phyloP scores from a whole-genome alignment of 2,888 invertebrate genomes.

The Phortica magna region DNA sequence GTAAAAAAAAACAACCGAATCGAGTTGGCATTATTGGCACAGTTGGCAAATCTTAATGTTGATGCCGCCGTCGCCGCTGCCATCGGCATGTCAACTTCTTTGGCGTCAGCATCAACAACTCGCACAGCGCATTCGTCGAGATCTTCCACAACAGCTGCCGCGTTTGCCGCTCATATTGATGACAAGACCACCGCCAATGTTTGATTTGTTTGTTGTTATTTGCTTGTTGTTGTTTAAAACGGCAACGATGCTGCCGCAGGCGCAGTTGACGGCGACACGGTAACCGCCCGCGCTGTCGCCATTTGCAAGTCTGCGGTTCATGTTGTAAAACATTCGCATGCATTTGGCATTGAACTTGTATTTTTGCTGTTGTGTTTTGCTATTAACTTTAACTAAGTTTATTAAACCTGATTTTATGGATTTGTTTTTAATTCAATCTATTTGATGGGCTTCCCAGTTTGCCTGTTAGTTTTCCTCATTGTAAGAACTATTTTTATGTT shows the following conservation, averaged over 20 bases:
- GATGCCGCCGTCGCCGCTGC: not conserved
- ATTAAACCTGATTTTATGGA: not conserved
- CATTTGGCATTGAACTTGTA: conserved; percentile 7
- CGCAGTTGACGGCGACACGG: not conserved
- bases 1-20: conserved; percentile 21
- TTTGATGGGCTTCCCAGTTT: too few relatives aligned
- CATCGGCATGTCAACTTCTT: conserved; percentile 11
- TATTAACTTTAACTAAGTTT: not conserved
- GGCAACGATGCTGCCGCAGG: not conserved
- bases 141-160: not conserved
- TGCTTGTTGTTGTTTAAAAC: not conserved
- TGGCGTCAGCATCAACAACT: conserved; percentile 21
- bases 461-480: too few relatives aligned
- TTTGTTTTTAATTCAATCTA: too few relatives aligned
- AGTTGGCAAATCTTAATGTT: conserved; percentile 27
- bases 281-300: not conserved
- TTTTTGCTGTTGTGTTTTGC: not conserved
- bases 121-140: not conserved
- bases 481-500: too few relatives aligned
- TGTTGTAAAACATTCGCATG: not conserved
- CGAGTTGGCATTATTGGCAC: conserved; percentile 10
- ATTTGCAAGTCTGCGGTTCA: not conserved
- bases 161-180: not conserved
- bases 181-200: conserved; percentile 34
- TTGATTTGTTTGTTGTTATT: conserved; percentile 31